These are phyloP conservation scores for Drosophila borealis DNA, from an alignment of 2,888 invertebrate species.

Conservation along the genomic window DNA sequence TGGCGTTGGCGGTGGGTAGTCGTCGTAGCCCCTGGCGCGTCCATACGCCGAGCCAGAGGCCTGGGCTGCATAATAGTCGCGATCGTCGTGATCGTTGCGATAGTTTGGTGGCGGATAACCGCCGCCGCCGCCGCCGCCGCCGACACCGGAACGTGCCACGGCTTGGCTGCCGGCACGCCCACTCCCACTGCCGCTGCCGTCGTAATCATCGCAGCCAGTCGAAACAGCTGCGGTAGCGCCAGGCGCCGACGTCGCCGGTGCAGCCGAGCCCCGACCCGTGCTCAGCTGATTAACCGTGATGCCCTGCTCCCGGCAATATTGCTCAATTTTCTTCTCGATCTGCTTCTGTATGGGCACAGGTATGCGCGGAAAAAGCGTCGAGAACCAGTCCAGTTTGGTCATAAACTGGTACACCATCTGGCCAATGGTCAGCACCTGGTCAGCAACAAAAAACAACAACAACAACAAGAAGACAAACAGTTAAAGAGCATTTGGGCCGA, in stretches of 20 bases:
- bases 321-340: constrained; percentile 91
- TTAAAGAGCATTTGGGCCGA: neutral
- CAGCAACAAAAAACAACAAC: neutral
- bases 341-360: constrained; percentile 98
- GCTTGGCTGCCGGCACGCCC: constrained; percentile 62
- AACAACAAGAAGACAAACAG: neutral
- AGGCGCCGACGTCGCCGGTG: constrained; percentile 10
- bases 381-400: constrained; percentile 99
- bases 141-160: constrained; percentile 46
- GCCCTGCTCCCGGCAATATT: constrained; percentile 87
- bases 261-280: constrained; percentile 60
- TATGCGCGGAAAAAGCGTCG: constrained; percentile 98
- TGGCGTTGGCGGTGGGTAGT: constrained; percentile 61
- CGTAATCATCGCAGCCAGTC: constrained; percentile 56
- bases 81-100: constrained; percentile 83
- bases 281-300: constrained; percentile 80
- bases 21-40: constrained; percentile 68
- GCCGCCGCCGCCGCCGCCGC: constrained; percentile 78
- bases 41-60: constrained; percentile 64
- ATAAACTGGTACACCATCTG: constrained; percentile 96
- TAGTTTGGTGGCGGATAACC: constrained; percentile 63
- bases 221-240: constrained; percentile 18
- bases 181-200: constrained; percentile 67
- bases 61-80: constrained; percentile 70
- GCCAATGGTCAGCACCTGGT: constrained; percentile 92